Evolutionary conservation across 2,113 vertebrate genomes (phyloP).

Genomic region (Rattus norvegicus): DNA sequence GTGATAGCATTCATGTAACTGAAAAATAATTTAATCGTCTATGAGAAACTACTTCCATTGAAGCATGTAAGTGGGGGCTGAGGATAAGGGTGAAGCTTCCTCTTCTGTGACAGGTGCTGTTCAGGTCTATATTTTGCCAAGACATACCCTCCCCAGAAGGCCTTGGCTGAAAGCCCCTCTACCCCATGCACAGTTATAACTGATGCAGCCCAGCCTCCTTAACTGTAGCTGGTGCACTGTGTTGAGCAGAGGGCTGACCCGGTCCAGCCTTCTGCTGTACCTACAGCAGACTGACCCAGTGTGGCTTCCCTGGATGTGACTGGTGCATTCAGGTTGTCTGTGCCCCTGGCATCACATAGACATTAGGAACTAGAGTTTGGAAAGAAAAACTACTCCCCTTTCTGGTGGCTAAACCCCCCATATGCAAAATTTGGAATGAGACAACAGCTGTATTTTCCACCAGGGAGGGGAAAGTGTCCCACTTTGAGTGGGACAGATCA

Average conservation of each 20-base stretch:
- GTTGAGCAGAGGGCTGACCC: not conserved
- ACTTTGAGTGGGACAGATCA: not conserved
- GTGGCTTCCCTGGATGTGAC: not conserved
- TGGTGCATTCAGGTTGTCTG: not conserved
- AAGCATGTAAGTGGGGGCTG: not conserved
- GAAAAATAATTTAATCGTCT: not conserved
- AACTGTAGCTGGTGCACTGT: not conserved
- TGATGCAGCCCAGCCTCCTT: not conserved
- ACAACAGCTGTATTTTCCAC: not conserved
- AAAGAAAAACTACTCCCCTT: not conserved
- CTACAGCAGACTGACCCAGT: not conserved
- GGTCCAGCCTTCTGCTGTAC: no score
- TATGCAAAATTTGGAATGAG: not conserved
- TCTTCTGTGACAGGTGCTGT: not conserved
- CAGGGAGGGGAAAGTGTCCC: not conserved
- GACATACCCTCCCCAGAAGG: not conserved
- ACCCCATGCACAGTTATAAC: not conserved
- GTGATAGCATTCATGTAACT: not conserved
- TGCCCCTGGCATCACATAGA: not conserved
- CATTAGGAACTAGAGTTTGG: not conserved
- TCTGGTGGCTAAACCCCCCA: not conserved
- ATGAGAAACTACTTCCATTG: not conserved
- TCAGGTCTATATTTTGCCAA: not conserved
- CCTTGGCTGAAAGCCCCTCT: not conserved
- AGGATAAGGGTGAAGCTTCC: not conserved